Evolutionary conservation across 2,888 invertebrate genomes (phyloP), one percentile per base, ranked within the genome.

Genomic region (Lepas anatifera): DNA sequence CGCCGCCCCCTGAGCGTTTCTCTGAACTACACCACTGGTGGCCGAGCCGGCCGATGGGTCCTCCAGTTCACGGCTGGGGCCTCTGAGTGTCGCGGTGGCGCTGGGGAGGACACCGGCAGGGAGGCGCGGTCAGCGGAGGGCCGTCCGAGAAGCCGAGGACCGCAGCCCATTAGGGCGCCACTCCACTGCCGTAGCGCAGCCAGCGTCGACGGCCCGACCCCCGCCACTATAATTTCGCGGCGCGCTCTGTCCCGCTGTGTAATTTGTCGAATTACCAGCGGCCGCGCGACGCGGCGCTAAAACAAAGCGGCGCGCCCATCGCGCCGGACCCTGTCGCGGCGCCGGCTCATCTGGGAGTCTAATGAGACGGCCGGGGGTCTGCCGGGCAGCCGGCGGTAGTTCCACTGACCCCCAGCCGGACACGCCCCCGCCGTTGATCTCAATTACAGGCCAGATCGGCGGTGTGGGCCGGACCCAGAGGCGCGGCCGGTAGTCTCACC

Each of bases 251-350:
- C 58, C 58, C 58, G 58, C 58, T 58, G 58, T 58, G 58, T 58
- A 58, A 58, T 58, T 58, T 58, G 58, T 58, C 58, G 58, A 58
- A 58, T 58, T 58, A 58, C 58, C 58, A 35, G 35, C 58, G 32
- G 58, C 32, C 35, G 16, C 7, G 58, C 58, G 58, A 35, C 58
- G 35, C 32, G 13, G 35, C 58, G 35, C 58, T 58, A 58, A 58
- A 58, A 58, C 58, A 58, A 58, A 58, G 58, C 58, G 58, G 58
- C 58, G 22, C 6, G 32, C 3, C 8, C 13, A 16, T 8, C 8
- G 22, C 35, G n/a, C 58, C 16, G n/a, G n/a, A n/a, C n/a, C n/a
- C n/a, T n/a, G n/a, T n/a, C n/a, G n/a, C n/a, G n/a, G n/a, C n/a
- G n/a, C n/a, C n/a, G n/a, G 32, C 58, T 58, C 58, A 58, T 58